Evolutionary conservation across 2,888 invertebrate species (phyloP).

Genomic region (Pristionchus japonicus): DNA sequence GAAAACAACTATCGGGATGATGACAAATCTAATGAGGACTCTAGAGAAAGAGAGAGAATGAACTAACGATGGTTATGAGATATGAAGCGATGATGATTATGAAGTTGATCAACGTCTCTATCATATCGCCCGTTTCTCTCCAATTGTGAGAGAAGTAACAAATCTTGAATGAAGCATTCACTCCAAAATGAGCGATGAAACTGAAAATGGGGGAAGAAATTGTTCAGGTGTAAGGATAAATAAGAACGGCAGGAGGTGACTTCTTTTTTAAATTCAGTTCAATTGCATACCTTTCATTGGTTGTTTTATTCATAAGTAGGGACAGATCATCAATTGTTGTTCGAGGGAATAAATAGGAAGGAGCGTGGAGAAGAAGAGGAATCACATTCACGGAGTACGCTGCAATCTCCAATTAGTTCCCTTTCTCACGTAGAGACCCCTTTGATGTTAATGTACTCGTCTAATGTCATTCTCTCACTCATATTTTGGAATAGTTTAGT

Average conservation of each 20-base stretch:
- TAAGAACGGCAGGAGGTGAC: background rate
- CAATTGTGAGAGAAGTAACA: conserved; percentile 32
- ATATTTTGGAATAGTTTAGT: background rate
- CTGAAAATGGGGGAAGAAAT: background rate
- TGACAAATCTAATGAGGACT: background rate
- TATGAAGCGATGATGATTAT: background rate
- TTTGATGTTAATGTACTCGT: background rate
- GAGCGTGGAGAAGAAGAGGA: conserved; percentile 3
- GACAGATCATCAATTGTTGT: conserved; percentile 16
- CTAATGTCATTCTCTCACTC: background rate
- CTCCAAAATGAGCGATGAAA: background rate
- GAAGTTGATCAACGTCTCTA: background rate
- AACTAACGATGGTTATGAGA: conserved; percentile 28
- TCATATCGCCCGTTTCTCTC: conserved; percentile 37
- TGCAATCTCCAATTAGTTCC: background rate
- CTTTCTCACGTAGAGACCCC: background rate
- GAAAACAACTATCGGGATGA: no score
- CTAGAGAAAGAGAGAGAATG: background rate
- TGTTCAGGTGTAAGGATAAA: background rate
- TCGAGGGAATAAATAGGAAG: background rate
- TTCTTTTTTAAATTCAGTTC: background rate
- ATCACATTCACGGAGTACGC: conserved; percentile 1
- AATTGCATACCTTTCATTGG: background rate
- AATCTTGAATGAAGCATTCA: background rate
- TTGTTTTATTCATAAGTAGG: background rate